phyloP scores from a whole-genome alignment of 2,888 invertebrate species.

The Eutolmus rufibarbis region DNA sequence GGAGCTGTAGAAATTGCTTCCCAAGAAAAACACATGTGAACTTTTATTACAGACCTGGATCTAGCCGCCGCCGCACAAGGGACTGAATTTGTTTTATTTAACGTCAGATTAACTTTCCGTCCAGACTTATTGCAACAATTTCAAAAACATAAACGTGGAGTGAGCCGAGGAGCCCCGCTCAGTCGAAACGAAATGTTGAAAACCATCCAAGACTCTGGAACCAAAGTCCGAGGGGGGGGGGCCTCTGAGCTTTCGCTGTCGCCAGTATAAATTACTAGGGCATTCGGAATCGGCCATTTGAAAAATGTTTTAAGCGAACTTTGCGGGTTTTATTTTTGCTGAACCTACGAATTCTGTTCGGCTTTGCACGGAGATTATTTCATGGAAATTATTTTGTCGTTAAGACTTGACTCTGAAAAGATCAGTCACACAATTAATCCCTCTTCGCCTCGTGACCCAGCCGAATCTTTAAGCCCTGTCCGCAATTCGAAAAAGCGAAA shows the following conservation, averaged over 20 bases:
- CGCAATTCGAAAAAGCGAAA: neutral
- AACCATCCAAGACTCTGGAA: neutral
- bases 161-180: neutral
- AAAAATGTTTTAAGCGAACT: neutral
- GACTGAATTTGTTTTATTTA: constrained; percentile 44
- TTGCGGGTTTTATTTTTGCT: neutral
- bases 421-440: neutral
- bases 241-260: neutral
- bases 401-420: neutral
- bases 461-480: neutral
- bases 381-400: neutral
- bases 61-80: constrained; percentile 10
- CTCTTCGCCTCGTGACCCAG: neutral
- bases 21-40: constrained; percentile 39
- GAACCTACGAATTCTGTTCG: neutral
- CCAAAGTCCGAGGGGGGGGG: neutral
- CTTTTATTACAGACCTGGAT: constrained; percentile 40
- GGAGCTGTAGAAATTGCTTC: neutral
- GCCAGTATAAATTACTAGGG: neutral
- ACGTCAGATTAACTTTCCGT: constrained; percentile 44
- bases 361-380: neutral
- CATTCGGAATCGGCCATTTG: neutral
- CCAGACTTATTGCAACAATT: constrained; percentile 17
- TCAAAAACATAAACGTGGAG: neutral
- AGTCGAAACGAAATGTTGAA: neutral